Evolutionary conservation across 1,140 invertebrate species (phyloP), one percentile per base, ranked within the genome.

Genomic region (Cyphomyrmex costatus): DNA sequence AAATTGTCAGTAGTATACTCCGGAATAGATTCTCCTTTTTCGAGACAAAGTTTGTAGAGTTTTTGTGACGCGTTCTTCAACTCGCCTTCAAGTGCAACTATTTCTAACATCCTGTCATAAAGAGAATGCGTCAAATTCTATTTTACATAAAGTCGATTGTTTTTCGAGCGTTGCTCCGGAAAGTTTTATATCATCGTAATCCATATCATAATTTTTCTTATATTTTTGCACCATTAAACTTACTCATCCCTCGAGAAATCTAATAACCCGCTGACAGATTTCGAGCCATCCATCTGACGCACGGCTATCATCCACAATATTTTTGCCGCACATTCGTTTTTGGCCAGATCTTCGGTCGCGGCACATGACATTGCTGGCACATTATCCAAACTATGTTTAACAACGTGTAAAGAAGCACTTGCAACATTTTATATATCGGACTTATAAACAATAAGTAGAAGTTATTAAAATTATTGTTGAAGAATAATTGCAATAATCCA

Each of bases 21-120:
- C 1, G 92, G 92, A 19, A 74, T 53, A 5, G 74, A 10, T n/a
- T 61, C 36, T 3, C 51, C 66, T 36, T 63, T 73, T 21, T 91
- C 77, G 7, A 92, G 79, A 33, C 92, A 92, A 30, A 89, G 24
- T n/a, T 87, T 91, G 66, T 92, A 92, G 2, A 92, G 46, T 19
- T 87, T 91, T 42, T 71, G 79, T 46, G 86, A 86, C 0, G 86
- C 70, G 6, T 85, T 89, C 30, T 91, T 88, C n/a, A 36, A 68
- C 0, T 73, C 3, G 12, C 24, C 71, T 19, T 87, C 14, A 68
- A 61, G 12, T 4, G 7, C 53, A 4, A 86, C 71, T 71, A 92
- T 91, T 5, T 91, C 82, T 46, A 80, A n/a, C 77, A 92, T 90
- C 56, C 92, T 92, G 30, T 49, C 12, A 46, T 14, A 49, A 68